A percentile compares a stretch with the other conserved stretches of the same genome.
Conservation (phyloP, 2,888 invertebrate species). For the Abrostola triplasia region DNA sequence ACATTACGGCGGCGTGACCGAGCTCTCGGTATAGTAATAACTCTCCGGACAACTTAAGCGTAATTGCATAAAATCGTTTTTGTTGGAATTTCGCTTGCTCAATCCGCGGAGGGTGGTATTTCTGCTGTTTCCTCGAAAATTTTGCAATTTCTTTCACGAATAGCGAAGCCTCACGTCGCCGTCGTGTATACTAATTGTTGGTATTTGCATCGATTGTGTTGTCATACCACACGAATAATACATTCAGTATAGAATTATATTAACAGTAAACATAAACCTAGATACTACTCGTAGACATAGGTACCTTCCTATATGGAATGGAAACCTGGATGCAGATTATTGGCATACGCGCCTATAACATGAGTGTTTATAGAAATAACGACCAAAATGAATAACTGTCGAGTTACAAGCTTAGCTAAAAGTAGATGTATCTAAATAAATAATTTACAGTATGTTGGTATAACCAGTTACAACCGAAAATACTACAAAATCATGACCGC, state of each 20-base stretch:
- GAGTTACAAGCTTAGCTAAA: too few relatives aligned
- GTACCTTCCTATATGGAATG: too few relatives aligned
- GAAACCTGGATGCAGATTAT: too few relatives aligned
- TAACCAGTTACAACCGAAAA: too few relatives aligned
- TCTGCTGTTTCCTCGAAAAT: slow-evolving; percentile 74
- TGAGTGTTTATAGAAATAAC: too few relatives aligned
- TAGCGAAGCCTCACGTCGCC: slow-evolving; percentile 39
- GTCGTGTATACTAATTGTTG: slow-evolving; percentile 35
- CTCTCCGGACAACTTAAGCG: slow-evolving; percentile 80
- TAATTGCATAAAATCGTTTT: slow-evolving; percentile 86
- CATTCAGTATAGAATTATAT: neutral
- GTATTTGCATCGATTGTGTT: slow-evolving; percentile 27
- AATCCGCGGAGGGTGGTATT: slow-evolving; percentile 75
- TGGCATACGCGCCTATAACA: too few relatives aligned
- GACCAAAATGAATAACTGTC: too few relatives aligned
- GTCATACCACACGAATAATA: slow-evolving; percentile 13
- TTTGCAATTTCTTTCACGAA: slow-evolving; percentile 66
- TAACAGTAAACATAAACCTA: neutral
- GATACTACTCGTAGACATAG: too few relatives aligned
- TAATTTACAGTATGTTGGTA: too few relatives aligned
- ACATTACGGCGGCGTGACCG: slow-evolving; percentile 73
- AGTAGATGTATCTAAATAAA: too few relatives aligned
- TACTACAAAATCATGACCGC: too few relatives aligned
- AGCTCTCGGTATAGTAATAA: slow-evolving; percentile 81
- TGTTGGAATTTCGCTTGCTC: slow-evolving; percentile 83